Evolutionary conservation across 2,888 invertebrate genomes (phyloP).

Genomic region (Nezara viridula): DNA sequence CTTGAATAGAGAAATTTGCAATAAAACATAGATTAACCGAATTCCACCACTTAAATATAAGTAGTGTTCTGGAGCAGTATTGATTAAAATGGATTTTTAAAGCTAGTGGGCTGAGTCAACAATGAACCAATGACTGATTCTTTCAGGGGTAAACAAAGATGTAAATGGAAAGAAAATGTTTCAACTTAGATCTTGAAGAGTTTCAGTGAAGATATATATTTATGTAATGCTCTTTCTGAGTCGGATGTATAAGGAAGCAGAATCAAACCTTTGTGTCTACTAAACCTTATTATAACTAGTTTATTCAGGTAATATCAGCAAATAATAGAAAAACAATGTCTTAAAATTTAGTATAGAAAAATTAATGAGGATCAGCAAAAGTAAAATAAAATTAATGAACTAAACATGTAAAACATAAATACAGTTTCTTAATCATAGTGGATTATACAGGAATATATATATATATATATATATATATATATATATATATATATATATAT

Average conservation of each 20-base stretch:
- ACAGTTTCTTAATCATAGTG: background rate
- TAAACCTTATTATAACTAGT: too few relatives aligned
- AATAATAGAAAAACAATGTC: background rate
- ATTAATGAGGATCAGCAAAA: too few relatives aligned
- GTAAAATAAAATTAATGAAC: too few relatives aligned
- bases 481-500: too few relatives aligned
- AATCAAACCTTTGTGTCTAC: background rate
- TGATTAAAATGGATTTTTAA: background rate
- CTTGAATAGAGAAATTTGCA: background rate
- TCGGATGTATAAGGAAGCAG: background rate
- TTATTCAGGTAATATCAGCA: background rate
- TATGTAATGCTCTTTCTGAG: background rate
- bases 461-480: too few relatives aligned
- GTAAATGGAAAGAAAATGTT: background rate
- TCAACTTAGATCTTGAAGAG: background rate
- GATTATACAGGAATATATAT: too few relatives aligned
- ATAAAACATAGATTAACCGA: background rate
- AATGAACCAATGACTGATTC: background rate
- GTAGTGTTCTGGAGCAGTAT: background rate
- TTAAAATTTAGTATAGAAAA: background rate
- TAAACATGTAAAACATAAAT: too few relatives aligned
- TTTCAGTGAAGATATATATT: background rate
- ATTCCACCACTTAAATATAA: background rate
- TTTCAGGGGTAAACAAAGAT: background rate
- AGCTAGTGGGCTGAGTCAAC: too few relatives aligned